Evolutionary conservation across 2,797 vertebrate species (phyloP).

Genomic region (Cossypha dichroa): DNA sequence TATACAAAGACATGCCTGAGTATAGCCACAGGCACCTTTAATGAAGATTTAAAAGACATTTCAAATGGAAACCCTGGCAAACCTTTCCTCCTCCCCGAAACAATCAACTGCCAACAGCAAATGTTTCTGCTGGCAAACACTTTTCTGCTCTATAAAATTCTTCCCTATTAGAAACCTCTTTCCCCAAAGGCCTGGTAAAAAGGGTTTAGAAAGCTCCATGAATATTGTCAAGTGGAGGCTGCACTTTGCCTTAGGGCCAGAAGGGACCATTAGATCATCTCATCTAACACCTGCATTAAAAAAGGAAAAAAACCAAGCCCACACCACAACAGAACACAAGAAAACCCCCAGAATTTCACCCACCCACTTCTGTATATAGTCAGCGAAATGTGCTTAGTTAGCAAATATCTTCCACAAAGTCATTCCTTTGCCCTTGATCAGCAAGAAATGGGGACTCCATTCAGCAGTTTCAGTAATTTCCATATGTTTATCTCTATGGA

Average conservation of each 20-base stretch:
- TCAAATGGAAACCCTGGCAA: conserved; percentile 36
- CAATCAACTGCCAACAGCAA: conserved; percentile 40
- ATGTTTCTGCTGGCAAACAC: conserved; percentile 48
- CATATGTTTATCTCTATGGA: neutral
- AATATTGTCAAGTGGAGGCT: conserved; percentile 8
- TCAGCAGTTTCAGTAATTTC: neutral
- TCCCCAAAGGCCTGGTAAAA: conserved; percentile 59
- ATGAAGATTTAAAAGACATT: conserved; percentile 32
- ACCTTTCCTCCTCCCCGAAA: neutral
- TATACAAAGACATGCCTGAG: conserved; percentile 3
- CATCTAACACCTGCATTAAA: conserved; percentile 41
- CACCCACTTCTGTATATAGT: neutral
- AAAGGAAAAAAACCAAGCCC: neutral
- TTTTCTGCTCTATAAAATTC: conserved; percentile 52
- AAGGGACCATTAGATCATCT: conserved; percentile 61
- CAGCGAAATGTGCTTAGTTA: neutral
- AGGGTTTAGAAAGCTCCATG: neutral
- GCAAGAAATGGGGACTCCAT: neutral
- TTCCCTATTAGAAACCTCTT: conserved; percentile 21
- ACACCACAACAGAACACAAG: neutral
- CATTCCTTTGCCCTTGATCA: neutral
- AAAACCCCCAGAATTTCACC: neutral
- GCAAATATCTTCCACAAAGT: neutral
- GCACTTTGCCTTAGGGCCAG: neutral
- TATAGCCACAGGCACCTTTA: neutral